Conservation (phyloP, 2,113 vertebrate genomes). For the Oreochromis tanganicae region DNA sequence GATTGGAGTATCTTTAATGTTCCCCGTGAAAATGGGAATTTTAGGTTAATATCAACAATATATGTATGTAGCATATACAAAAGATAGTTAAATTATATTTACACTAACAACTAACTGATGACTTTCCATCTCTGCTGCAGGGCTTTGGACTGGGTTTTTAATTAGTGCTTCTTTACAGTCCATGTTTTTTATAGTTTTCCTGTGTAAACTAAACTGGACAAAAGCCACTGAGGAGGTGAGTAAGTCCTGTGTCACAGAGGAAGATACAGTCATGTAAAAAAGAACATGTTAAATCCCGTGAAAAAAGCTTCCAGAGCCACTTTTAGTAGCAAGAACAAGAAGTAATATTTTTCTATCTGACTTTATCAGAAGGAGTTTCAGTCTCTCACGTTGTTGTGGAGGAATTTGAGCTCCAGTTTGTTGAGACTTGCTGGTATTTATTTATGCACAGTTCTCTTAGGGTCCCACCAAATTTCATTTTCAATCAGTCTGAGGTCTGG, state of each 20-base stretch:
- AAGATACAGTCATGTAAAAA: neutral
- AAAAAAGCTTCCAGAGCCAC: neutral
- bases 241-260: neutral
- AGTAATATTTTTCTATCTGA: neutral
- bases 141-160: conserved; percentile 81
- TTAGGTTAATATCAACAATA: conserved; percentile 66
- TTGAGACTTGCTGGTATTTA: neutral
- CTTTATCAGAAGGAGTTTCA: neutral
- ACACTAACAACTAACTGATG: neutral
- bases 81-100: neutral
- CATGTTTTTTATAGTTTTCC: conserved; percentile 70
- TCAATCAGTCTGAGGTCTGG: neutral
- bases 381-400: neutral
- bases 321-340: neutral
- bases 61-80: neutral
- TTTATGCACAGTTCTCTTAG: neutral
- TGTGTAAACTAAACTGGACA: conserved; percentile 79
- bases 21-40: conserved; percentile 73
- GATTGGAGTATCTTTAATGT: conserved; percentile 75
- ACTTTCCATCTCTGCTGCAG: conserved; percentile 51
- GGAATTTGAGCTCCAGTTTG: neutral
- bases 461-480: neutral
- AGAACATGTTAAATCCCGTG: neutral
- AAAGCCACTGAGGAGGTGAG: conserved; percentile 79
- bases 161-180: conserved; percentile 69